phyloP scores from a whole-genome alignment of 2,113 vertebrate genomes.

The Spilogale gracilis region DNA sequence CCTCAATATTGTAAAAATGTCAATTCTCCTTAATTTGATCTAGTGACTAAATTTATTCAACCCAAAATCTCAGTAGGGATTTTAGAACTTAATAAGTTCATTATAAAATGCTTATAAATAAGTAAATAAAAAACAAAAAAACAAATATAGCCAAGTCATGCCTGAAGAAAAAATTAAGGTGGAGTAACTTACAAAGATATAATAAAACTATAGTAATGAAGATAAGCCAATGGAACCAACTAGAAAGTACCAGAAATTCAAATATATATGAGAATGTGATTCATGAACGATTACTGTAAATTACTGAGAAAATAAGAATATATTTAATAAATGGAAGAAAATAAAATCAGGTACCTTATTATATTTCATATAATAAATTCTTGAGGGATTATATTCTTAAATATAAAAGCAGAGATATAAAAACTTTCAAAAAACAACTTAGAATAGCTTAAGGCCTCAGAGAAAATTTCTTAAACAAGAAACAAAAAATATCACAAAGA shows the following conservation, averaged over 20 bases:
- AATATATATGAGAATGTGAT: not conserved
- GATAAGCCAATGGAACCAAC: not conserved
- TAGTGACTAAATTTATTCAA: not conserved
- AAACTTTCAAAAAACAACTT: slow-evolving; percentile 6
- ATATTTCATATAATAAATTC: not conserved
- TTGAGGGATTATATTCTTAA: not conserved
- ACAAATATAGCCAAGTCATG: not conserved
- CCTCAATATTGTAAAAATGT: not conserved
- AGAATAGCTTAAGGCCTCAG: not conserved
- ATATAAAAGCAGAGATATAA: not conserved
- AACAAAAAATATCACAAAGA: not conserved
- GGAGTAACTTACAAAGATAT: not conserved
- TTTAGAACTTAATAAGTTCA: not conserved
- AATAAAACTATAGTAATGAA: slow-evolving; percentile 28
- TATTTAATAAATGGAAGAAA: not conserved
- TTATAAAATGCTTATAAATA: not conserved
- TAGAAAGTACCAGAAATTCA: not conserved
- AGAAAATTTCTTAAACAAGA: not conserved
- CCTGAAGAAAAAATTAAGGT: not conserved
- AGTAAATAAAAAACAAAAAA: not conserved
- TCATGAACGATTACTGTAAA: not conserved
- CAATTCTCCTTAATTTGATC: not conserved
- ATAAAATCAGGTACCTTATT: not conserved
- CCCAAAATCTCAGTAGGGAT: not conserved
- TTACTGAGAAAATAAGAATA: not conserved